Conservation (phyloP, 2,113 vertebrate genomes). For the Catharus fuscescens region DNA sequence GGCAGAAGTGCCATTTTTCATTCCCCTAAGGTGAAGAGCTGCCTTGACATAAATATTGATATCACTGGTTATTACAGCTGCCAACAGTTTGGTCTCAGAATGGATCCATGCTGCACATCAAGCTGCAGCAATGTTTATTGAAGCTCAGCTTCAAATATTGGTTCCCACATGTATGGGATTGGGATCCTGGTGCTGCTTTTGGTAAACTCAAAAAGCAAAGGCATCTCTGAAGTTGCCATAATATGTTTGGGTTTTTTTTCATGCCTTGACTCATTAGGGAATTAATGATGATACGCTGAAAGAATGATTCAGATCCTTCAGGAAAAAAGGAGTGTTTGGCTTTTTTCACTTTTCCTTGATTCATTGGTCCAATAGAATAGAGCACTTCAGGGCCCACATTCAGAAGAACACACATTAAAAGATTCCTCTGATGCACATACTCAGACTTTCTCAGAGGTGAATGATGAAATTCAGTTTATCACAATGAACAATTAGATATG, state of each 20-base stretch:
- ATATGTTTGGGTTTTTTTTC: not conserved
- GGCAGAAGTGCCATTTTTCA: not conserved
- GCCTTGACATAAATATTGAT: constrained; percentile 35
- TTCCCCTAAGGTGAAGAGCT: not conserved
- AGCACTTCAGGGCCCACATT: not conserved
- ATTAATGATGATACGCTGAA: not conserved
- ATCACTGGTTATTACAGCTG: constrained; percentile 4
- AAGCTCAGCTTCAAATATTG: not conserved
- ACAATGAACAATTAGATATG: not conserved
- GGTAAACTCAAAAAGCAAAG: not conserved
- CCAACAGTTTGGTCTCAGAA: not conserved
- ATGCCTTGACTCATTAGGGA: not conserved
- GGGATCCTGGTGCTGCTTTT: not conserved
- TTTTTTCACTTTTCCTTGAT: not conserved
- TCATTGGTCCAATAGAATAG: not conserved
- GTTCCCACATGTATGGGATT: not conserved
- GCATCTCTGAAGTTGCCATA: not conserved
- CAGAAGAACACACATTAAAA: not conserved
- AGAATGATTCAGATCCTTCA: not conserved
- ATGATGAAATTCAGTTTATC: not conserved
- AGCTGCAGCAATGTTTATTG: not conserved
- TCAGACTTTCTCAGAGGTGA: not conserved
- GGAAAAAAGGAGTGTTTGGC: not conserved
- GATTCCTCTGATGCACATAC: not conserved
- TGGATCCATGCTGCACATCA: not conserved